Conservation (phyloP, 2,888 invertebrate species). For the Leptinotarsa haldemani region DNA sequence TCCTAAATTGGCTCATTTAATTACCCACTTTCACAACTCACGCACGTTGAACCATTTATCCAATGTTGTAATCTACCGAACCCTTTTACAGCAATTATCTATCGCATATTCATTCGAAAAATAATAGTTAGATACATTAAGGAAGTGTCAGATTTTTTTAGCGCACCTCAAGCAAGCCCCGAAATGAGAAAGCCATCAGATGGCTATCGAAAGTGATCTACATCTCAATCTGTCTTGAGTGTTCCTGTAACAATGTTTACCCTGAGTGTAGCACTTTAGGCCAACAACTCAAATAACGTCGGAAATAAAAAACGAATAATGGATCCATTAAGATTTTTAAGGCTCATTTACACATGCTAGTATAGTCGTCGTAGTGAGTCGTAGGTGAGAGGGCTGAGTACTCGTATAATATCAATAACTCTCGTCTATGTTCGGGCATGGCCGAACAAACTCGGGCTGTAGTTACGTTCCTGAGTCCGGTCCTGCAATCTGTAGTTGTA, state of each 20-base stretch:
- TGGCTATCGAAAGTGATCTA: slow-evolving; percentile 46
- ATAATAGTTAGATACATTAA: slow-evolving; percentile 1
- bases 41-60: not conserved
- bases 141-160: slow-evolving; percentile 14
- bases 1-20: not conserved
- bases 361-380: slow-evolving; percentile 19
- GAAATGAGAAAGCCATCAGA: slow-evolving; percentile 19
- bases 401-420: no score
- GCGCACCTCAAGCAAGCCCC: slow-evolving; percentile 8
- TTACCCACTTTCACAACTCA: not conserved
- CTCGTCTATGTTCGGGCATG: no score
- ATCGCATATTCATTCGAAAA: slow-evolving; percentile 3
- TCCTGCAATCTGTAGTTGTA: no score
- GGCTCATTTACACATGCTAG: slow-evolving; percentile 42
- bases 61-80: not conserved
- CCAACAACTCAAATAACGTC: slow-evolving; percentile 50
- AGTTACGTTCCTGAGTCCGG: no score
- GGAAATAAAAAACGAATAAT: slow-evolving; percentile 48
- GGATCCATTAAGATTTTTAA: slow-evolving; percentile 50
- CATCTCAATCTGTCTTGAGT: slow-evolving; percentile 50
- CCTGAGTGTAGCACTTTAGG: slow-evolving; percentile 49
- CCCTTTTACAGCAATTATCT: slow-evolving; percentile 1
- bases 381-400: no score
- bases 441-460: no score
- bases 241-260: slow-evolving; percentile 50